These are phyloP conservation scores for Ammodytes marinus DNA, from an alignment of 2,113 vertebrate species.

Conservation along the genomic window DNA sequence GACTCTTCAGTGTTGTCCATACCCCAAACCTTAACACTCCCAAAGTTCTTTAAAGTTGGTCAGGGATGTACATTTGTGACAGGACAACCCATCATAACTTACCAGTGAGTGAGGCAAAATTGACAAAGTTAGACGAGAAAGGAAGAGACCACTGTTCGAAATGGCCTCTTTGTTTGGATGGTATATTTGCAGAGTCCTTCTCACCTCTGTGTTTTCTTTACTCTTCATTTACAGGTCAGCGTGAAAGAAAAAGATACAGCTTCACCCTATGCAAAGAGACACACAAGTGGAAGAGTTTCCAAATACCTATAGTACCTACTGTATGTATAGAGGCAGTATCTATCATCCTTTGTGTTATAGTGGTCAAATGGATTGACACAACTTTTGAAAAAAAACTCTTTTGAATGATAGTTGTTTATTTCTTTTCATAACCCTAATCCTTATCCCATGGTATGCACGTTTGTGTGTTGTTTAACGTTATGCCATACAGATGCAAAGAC, in stretches of 20 bases:
- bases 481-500: constrained; percentile 11
- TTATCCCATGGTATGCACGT: constrained; percentile 13
- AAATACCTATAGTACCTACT: background rate
- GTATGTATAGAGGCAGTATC: no score
- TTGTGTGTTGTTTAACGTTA: background rate
- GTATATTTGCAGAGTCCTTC: constrained; percentile 45
- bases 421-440: constrained; percentile 25
- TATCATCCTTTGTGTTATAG: background rate
- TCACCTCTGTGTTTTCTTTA: constrained; percentile 69
- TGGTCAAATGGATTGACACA: constrained; percentile 2
- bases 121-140: background rate
- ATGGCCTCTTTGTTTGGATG: constrained; percentile 59
- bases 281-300: constrained; percentile 31
- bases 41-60: background rate
- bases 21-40: background rate
- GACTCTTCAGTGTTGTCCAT: background rate
- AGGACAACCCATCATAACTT: background rate
- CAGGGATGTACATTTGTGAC: background rate
- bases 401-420: constrained; percentile 6
- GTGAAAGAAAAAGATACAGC: constrained; percentile 72
- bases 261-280: constrained; percentile 38
- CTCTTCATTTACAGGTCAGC: constrained; percentile 73
- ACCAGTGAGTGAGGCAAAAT: background rate
- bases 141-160: constrained; percentile 37
- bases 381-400: constrained; percentile 11